Evolutionary conservation across 2,888 invertebrate species (phyloP).

Genomic region (Nasonovia ribisnigri): DNA sequence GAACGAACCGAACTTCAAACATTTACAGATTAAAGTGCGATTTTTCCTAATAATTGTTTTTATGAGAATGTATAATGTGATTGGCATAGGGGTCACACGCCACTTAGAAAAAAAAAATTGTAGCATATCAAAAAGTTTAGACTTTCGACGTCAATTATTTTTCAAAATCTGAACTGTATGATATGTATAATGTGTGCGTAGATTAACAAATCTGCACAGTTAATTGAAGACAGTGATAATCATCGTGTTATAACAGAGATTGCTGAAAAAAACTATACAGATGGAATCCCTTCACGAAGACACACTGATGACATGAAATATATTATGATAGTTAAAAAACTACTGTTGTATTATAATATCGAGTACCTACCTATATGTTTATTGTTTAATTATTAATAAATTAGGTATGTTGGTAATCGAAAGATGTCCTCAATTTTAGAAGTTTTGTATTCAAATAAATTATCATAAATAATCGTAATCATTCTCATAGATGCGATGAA

Average conservation of each 20-base stretch:
- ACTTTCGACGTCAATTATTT: neutral
- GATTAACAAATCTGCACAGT: neutral
- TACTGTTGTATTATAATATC: too few species aligned
- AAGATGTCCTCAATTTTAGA: too few species aligned
- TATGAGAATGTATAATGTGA: neutral
- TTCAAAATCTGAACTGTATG: neutral
- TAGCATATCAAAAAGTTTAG: neutral
- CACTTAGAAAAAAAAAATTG: neutral
- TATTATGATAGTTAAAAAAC: too few species aligned
- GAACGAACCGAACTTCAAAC: neutral
- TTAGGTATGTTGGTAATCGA: too few species aligned
- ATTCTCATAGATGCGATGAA: too few species aligned
- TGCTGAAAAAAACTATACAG: neutral
- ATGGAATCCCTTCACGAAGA: too few species aligned
- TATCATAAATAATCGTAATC: too few species aligned
- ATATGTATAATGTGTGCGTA: neutral
- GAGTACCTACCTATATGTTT: too few species aligned
- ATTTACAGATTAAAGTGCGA: neutral
- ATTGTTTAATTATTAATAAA: too few species aligned
- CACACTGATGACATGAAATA: neutral
- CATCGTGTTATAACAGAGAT: neutral
- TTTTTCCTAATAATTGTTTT: neutral
- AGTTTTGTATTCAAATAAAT: too few species aligned
- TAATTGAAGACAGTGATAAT: neutral
- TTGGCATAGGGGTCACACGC: neutral